Conservation (phyloP, 2,888 invertebrate genomes). For the Hydrotaea cyrtoneurina region DNA sequence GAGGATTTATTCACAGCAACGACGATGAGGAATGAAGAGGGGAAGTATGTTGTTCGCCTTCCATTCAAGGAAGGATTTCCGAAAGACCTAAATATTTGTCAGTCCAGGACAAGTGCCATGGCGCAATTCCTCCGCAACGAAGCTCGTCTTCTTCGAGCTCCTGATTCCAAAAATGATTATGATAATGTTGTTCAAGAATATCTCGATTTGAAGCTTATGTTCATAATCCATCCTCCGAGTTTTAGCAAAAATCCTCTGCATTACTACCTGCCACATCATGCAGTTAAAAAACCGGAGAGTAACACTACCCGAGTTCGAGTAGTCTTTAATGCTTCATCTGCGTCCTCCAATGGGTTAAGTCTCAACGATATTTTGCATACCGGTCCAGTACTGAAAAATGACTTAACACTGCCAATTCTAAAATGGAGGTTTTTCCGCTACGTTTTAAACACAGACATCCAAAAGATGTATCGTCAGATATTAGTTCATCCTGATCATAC, state of each 20-base stretch:
- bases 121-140: slow-evolving; percentile 22
- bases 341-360: neutral
- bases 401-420: neutral
- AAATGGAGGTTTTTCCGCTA: neutral
- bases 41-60: slow-evolving; percentile 29
- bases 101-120: neutral
- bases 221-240: too few species aligned
- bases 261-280: neutral
- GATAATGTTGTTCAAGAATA: neutral
- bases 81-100: too few species aligned
- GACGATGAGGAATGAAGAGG: neutral
- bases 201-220: too few species aligned
- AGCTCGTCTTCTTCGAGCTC: neutral
- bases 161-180: slow-evolving; percentile 1
- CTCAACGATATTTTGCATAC: neutral
- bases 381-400: neutral
- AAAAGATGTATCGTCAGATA: neutral
- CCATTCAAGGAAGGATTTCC: slow-evolving; percentile 3
- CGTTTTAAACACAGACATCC: neutral
- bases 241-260: too few species aligned
- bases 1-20: slow-evolving; percentile 7
- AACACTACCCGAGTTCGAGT: neutral
- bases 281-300: neutral
- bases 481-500: neutral
- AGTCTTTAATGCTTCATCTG: neutral